These are phyloP conservation scores for Tichodroma muraria DNA, from an alignment of 2,113 vertebrate species.

Conservation along the genomic window DNA sequence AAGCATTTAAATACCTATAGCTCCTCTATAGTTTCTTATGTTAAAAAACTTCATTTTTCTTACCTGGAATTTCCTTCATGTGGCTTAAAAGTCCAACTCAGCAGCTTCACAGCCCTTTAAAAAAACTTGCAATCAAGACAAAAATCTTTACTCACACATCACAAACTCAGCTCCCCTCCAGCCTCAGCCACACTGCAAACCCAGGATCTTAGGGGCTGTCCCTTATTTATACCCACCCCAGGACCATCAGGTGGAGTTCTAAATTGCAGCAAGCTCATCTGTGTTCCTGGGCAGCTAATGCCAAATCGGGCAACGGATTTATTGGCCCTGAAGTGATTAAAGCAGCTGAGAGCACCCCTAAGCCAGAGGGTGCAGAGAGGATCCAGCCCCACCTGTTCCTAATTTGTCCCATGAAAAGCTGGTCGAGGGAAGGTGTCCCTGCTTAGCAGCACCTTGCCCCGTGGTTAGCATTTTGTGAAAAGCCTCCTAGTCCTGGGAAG, in stretches of 20 bases:
- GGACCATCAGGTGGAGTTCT: too few relatives aligned
- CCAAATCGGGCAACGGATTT: neutral
- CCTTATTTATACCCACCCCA: neutral
- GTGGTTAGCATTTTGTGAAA: neutral
- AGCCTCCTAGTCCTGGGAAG: neutral
- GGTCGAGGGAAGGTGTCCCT: neutral
- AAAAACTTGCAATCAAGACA: neutral
- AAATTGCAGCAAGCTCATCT: accelerated
- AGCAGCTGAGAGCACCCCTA: neutral
- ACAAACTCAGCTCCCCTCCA: accelerated
- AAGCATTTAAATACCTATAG: neutral
- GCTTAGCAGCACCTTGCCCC: neutral
- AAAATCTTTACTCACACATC: accelerated
- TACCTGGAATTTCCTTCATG: neutral
- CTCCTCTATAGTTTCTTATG: neutral
- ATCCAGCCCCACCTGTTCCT: neutral
- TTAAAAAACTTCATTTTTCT: neutral
- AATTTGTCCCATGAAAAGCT: accelerated
- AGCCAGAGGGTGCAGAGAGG: too few relatives aligned
- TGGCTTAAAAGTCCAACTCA: neutral
- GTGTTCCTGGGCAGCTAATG: neutral
- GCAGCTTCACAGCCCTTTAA: neutral
- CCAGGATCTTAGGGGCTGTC: accelerated
- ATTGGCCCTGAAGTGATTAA: neutral
- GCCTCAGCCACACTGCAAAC: accelerated